Evolutionary conservation across 2,113 vertebrate species (phyloP), one percentile per base, ranked within the genome.

Genomic region (Pimephales promelas): DNA sequence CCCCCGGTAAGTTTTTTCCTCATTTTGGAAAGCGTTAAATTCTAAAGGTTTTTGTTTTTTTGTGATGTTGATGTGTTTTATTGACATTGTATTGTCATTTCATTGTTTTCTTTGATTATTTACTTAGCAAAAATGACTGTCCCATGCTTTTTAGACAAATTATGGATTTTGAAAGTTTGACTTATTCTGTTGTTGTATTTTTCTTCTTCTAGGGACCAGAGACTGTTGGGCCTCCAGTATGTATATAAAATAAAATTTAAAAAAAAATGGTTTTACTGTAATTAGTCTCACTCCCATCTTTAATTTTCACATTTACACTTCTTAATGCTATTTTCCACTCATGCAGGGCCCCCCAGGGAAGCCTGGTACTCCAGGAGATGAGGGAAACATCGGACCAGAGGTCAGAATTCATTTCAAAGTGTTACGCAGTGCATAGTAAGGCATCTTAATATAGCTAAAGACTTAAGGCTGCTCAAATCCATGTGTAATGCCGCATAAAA

Each of bases 381-480:
- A 94, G 84, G 95, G 95, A 40, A 94, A 94, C 87, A 94, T 95
- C 11, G 95, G 95, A 43, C 93, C 94, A 76, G 94, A 95, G 94
- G 94, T 95, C 1, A 90, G 91, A 76, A n/a, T 36, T 40, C 0
- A 5, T 40, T 68, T 40, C 31, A 22, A 36, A 40, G 4, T 10
- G 56, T 22, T 4, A 34, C 5, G 14, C 10, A 66, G 52, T 36
- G 6, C 45, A 52, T 16, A 83, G 40, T 18, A 49, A 45, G 5
- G 68, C 5, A 13, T 13, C 34, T 70, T 70, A n/a, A 40, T 20
- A 68, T 36, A 43, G 10, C 22, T 71, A 71, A 24, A 40, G 5
- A 45, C 4, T 71, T 71, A 71, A 14, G 18, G 64, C 40, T 71
- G 22, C 20, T 24, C 20, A 66, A 31, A 36, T 36, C 13, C 26